phyloP scores from a whole-genome alignment of 2,888 invertebrate species.

The Kryphioiulus occultus region DNA sequence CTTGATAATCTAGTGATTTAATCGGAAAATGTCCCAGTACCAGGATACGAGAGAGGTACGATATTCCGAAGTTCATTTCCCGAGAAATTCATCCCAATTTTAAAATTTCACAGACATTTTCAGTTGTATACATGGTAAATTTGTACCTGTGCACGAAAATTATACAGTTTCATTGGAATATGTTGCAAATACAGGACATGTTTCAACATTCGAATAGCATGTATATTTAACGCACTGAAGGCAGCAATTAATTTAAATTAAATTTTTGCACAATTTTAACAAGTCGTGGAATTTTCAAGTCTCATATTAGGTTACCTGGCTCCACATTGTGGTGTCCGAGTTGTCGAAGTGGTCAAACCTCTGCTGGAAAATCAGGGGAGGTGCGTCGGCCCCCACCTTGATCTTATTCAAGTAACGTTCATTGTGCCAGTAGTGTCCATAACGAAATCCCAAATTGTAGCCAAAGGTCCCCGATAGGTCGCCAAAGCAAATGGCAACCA shows the following conservation, averaged over 20 bases:
- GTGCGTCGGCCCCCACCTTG: constrained; percentile 66
- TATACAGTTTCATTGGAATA: too few species aligned
- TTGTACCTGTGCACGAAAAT: too few species aligned
- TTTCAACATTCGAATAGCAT: too few species aligned
- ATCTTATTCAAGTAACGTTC: background rate
- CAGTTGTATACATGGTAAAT: too few species aligned
- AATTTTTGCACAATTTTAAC: too few species aligned
- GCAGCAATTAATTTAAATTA: too few species aligned
- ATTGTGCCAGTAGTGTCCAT: background rate
- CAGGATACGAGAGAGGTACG: background rate
- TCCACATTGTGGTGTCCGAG: constrained; percentile 75
- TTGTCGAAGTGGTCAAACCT: constrained; percentile 83
- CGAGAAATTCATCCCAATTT: background rate
- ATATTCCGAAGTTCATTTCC: too few species aligned
- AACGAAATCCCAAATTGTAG: background rate
- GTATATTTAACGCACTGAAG: too few species aligned
- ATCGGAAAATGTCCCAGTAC: background rate
- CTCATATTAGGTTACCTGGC: constrained; percentile 75
- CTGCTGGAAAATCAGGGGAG: constrained; percentile 81
- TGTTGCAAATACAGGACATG: too few species aligned
- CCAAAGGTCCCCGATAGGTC: background rate
- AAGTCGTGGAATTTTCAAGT: too few species aligned
- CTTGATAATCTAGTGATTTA: background rate
- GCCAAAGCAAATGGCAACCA: background rate
- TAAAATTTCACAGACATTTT: constrained; percentile 34